Evolutionary conservation across 2,113 vertebrate genomes (phyloP).

Genomic region (Cheilinus undulatus): DNA sequence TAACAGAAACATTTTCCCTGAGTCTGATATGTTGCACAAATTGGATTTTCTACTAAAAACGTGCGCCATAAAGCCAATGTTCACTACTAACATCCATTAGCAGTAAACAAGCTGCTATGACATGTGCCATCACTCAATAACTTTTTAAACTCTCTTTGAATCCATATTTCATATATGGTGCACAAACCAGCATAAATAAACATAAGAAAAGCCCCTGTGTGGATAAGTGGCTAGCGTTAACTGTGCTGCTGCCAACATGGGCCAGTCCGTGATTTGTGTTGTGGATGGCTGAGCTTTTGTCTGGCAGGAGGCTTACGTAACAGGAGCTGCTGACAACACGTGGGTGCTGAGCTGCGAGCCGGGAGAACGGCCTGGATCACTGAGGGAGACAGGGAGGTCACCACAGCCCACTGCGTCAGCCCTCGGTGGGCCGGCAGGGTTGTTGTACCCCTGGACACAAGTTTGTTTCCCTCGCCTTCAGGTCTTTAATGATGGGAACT

Average conservation of each 20-base stretch:
- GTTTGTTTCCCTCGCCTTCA: constrained; percentile 12
- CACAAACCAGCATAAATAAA: background rate
- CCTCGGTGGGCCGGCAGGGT: constrained; percentile 33
- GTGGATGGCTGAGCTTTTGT: constrained; percentile 75
- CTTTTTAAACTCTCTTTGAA: background rate
- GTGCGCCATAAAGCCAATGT: too few species aligned
- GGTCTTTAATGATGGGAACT: constrained; percentile 1
- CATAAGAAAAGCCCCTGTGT: constrained; percentile 25
- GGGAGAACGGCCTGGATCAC: constrained; percentile 70
- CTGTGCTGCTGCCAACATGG: constrained; percentile 41
- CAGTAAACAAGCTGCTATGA: too few species aligned
- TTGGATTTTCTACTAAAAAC: too few species aligned
- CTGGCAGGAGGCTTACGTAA: constrained; percentile 78
- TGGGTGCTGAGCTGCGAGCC: constrained; percentile 71
- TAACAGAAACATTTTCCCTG: too few species aligned
- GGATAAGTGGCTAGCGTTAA: constrained; percentile 48
- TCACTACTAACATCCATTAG: too few species aligned
- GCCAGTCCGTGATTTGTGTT: constrained; percentile 66
- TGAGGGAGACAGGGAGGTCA: constrained; percentile 68
- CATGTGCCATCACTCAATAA: too few species aligned
- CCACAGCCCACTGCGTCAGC: constrained; percentile 38
- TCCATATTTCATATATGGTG: background rate
- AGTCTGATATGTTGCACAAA: too few species aligned
- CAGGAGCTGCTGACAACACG: constrained; percentile 75
- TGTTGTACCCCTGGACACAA: constrained; percentile 4